Evolutionary conservation across 2,888 invertebrate species (phyloP), one percentile per base, ranked within the genome.

Genomic region (Dendrolimus pini): DNA sequence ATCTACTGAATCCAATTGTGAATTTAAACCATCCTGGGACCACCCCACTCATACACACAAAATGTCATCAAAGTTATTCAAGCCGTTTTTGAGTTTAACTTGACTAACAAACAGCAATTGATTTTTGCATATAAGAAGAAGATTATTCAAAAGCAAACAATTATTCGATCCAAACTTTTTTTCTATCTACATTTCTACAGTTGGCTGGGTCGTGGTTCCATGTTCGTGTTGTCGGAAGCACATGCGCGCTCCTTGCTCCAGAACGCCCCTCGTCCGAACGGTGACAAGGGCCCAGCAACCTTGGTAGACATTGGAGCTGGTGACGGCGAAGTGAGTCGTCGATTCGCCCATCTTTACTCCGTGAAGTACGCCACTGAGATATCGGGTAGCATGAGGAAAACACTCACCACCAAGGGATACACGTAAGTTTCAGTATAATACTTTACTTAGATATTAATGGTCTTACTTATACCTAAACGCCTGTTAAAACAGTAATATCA

Each of bases 241-340:
- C 98, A 99, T 76, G 95, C 98, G 68, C 90, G 92, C 60, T 83
- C 89, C 59, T 86, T 98, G 66, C 85, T 96, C 65, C 80, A 82
- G 56, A 77, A 75, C 7, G 78, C 82, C 54, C 68, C 62, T 53
- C 57, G 62, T 0, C 58, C 64, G 12, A 62, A 63, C 0, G 68
- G 67, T 47, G 65, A 62, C 56, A 63, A 63, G 57, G 60, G 58
- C 53, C 64, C 63, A 18, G 59, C 67, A 41, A 85, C 93, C 9
- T 76, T 95, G 54, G 91, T 98, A 55, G 98, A 99, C 89, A 92
- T 99, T 58, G 99, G 99, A 55, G 98, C 99, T 2, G 99, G 99
- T 1, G 99, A 99, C 88, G 99, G 99, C 0, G 95, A 96, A 74
- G 97, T 98, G 57, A 98, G 98, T 53, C 91, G 94, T 14, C 93